These are phyloP conservation scores for Diglossa cyanea DNA, from an alignment of 2,797 vertebrate species.

Conservation along the genomic window DNA sequence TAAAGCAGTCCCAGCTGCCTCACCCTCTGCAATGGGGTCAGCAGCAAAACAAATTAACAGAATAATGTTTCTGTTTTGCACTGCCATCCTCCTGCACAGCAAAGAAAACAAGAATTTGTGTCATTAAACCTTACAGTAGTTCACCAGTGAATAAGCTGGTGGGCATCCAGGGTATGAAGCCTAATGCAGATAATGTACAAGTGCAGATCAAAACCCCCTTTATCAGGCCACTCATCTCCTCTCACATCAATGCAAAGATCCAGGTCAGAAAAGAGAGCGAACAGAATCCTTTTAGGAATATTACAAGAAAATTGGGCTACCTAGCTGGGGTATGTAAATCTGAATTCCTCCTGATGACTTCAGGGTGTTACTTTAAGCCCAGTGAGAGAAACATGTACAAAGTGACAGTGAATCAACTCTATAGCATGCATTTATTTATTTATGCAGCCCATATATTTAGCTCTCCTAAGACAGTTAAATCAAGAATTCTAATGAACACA, in stretches of 20 bases:
- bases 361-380: neutral
- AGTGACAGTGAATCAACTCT: neutral
- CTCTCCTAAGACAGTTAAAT: slow-evolving; percentile 1
- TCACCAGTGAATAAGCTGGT: neutral
- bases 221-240: neutral
- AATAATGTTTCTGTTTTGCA: neutral
- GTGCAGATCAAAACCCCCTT: neutral
- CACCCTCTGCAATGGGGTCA: neutral
- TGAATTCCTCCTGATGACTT: neutral
- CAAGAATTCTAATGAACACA: slow-evolving; percentile 8
- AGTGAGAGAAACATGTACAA: neutral
- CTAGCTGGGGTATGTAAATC: neutral
- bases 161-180: neutral
- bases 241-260: neutral
- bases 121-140: neutral
- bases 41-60: neutral
- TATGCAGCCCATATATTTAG: neutral
- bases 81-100: neutral
- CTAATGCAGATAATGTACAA: neutral
- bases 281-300: neutral
- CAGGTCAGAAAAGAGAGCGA: neutral
- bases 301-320: neutral
- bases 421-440: neutral
- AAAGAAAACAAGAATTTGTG: neutral
- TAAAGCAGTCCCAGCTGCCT: neutral